A percentile compares a stretch with the other conserved stretches of the same genome.
Conservation (phyloP, 2,113 vertebrate species). For the Amphilophus citrinellus region DNA sequence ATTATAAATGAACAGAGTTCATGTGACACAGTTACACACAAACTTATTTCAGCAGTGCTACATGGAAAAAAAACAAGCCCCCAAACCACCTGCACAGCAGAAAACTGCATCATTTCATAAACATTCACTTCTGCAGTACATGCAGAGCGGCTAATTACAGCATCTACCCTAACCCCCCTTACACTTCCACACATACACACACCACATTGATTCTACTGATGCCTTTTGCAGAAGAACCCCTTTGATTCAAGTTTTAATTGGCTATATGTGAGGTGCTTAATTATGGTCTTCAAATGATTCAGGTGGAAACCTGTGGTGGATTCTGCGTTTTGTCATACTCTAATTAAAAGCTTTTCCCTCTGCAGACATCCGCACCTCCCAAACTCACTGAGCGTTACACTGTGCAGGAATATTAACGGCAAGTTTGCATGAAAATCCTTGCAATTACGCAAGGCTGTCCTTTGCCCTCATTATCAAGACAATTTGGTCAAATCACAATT, state of each 20-base stretch:
- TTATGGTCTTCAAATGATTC: constrained; percentile 51
- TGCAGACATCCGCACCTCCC: constrained; percentile 30
- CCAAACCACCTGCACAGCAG: background rate
- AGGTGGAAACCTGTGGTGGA: constrained; percentile 43
- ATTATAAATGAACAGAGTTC: background rate
- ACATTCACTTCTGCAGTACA: constrained; percentile 8
- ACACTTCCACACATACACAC: constrained; percentile 7
- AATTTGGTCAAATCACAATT: constrained; percentile 2
- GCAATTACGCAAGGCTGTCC: constrained; percentile 21
- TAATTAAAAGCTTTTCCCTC: constrained; percentile 64
- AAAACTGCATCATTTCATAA: constrained; percentile 17
- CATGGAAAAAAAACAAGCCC: background rate
- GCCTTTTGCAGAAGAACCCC: constrained; percentile 28
- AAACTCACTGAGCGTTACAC: constrained; percentile 1
- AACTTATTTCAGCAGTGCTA: background rate
- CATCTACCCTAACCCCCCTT: background rate
- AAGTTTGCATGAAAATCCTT: constrained; percentile 6
- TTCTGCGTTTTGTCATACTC: constrained; percentile 40
- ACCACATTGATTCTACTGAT: constrained; percentile 28
- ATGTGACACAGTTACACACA: background rate
- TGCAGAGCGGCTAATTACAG: constrained; percentile 43
- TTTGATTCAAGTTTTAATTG: constrained; percentile 66
- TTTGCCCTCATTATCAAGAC: constrained; percentile 24
- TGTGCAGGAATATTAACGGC: constrained; percentile 2
- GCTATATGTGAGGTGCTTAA: constrained; percentile 49